Evolutionary conservation across 2,113 vertebrate genomes (phyloP), one percentile per base, ranked within the genome.

Genomic region (Eonycteris spelaea): DNA sequence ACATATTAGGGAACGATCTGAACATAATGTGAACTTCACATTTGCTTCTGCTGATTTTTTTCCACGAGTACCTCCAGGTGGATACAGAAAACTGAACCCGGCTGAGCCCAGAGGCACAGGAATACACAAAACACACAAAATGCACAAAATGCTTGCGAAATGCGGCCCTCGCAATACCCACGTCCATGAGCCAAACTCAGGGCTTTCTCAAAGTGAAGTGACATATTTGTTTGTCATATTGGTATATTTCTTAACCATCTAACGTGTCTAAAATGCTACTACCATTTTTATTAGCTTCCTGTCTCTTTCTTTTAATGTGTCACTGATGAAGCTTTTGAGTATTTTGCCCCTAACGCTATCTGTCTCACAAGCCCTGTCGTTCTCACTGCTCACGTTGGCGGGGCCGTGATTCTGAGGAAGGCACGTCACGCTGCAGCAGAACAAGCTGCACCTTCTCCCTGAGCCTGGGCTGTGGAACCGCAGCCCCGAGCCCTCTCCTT

Each of bases 81-180:
- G 67, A 19, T 22, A 70, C 43, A 68, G 55, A 78, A 73, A 40
- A 26, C 45, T 26, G 38, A 26, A n/a, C 70, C n/a, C 35, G 4
- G n/a, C 16, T 10, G 51, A 48, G 48, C 15, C 51, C 71, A 35
- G 51, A 8, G 51, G 8, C 40, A 6, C 5, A 0, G 4, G 67
- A 15, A 75, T 3, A 70, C 43, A 45, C 40, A 86, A 40, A 40
- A 40, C 6, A 40, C 40, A 40, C 40, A 40, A 40, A 40, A 40
- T 6, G 40, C 43, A 45, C 40, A 86, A 59, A 48, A 74, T 2
- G 28, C 30, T 87, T 30, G 1, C 12, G 13, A 45, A 18, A 5
- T 1, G 0, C n/a, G 51, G 61, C 78, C 70, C 35, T 92, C 2
- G 6, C 1, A 7, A 24, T 3, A 2, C 15, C 73, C 5, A 19